phyloP scores from a whole-genome alignment of 2,113 vertebrate species.

The Salvelinus sp. region DNA sequence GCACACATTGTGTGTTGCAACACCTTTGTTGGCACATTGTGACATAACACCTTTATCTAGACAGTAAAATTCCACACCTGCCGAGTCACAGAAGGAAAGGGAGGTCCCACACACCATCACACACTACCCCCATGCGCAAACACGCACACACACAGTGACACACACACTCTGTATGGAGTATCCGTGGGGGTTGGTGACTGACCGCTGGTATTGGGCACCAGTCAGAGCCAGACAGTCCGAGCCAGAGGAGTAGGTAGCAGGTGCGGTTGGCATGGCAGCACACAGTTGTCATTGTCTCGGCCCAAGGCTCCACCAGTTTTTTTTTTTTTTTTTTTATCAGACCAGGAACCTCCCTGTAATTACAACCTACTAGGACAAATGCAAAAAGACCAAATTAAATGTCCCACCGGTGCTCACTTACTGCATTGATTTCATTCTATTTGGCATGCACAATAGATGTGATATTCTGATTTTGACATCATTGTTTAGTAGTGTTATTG shows the following conservation, averaged over 20 bases:
- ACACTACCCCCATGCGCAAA: not conserved
- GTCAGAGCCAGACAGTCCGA: not conserved
- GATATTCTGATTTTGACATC: not conserved
- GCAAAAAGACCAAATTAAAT: not conserved
- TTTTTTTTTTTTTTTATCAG: not conserved
- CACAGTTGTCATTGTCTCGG: not conserved
- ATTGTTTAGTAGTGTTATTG: too few species aligned
- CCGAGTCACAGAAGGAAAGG: too few species aligned
- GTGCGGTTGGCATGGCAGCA: not conserved
- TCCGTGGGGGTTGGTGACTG: not conserved
- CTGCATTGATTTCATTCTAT: not conserved
- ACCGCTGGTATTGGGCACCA: not conserved
- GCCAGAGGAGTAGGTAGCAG: not conserved
- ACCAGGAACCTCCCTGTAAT: slow-evolving; percentile 1
- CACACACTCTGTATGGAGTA: not conserved
- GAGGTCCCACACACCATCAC: too few species aligned
- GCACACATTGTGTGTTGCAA: too few species aligned
- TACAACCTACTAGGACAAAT: not conserved
- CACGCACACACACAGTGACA: not conserved
- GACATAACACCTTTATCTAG: too few species aligned
- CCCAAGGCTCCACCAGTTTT: not conserved
- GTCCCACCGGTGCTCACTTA: too few species aligned
- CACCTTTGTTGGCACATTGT: too few species aligned
- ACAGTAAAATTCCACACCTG: too few species aligned
- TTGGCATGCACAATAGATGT: not conserved